A percentile compares a stretch with the other conserved stretches of the same genome.
Evolutionary conservation across 2,113 vertebrate genomes (phyloP).

Genomic region (Cynoglossus semilaevis): DNA sequence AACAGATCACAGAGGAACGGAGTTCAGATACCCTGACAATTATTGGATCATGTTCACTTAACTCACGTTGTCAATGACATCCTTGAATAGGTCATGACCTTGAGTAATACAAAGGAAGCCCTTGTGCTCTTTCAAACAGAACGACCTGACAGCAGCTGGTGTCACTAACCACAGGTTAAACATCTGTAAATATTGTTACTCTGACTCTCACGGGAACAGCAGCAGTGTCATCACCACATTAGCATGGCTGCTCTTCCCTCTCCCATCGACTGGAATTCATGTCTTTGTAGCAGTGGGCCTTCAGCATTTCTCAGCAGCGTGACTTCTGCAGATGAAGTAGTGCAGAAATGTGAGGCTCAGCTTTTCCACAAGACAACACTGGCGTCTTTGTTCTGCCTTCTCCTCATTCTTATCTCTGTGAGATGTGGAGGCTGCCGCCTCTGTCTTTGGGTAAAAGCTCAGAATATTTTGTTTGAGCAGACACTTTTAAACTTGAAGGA

Average conservation of each 20-base stretch:
- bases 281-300: constrained; percentile 25
- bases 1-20: constrained; percentile 1
- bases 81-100: constrained; percentile 3
- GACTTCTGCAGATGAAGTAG: constrained; percentile 50
- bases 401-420: constrained; percentile 50
- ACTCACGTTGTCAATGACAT: not conserved
- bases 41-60: constrained; percentile 15
- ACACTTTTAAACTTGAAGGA: not conserved
- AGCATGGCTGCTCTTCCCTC: constrained; percentile 36
- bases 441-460: constrained; percentile 15
- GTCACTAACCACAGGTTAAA: constrained; percentile 33
- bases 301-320: constrained; percentile 34
- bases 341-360: constrained; percentile 53
- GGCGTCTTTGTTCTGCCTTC: constrained; percentile 60
- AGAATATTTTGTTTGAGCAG: constrained; percentile 19
- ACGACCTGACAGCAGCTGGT: not conserved
- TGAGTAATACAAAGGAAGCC: constrained; percentile 1
- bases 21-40: not conserved
- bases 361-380: constrained; percentile 52
- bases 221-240: constrained; percentile 21
- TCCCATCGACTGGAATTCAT: constrained; percentile 55
- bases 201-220: constrained; percentile 5
- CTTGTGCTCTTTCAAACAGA: not conserved
- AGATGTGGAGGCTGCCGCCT: constrained; percentile 34
- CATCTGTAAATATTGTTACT: constrained; percentile 17